Evolutionary conservation across 2,888 invertebrate species (phyloP), one percentile per base, ranked within the genome.

Genomic region (Augiades crinisus): DNA sequence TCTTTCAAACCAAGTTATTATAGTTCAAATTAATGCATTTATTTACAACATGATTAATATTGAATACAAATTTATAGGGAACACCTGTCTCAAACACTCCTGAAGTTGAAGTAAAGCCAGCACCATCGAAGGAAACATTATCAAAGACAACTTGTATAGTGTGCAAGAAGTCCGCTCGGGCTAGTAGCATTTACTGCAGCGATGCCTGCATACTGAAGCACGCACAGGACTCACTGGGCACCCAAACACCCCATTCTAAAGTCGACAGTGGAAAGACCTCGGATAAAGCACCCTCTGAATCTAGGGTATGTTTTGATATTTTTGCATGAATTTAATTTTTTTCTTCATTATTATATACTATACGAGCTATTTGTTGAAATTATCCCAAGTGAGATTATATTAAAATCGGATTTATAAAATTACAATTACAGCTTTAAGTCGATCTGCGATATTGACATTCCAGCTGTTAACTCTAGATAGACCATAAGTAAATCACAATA

Each of bases 181-280:
- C 91, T n/a, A 94, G 93, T 68, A 95, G 95, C 47, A 95, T 97
- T 63, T 98, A 96, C 78, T 98, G 98, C 78, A 95, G 96, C 65
- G 95, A 97, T 67, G 92, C 92, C 22, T 98, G 98, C 74, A 96
- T 98, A 64, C 90, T 95, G 53, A 94, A 94, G 64, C 96, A 97
- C 82, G 96, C 96, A 1, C 94, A 95, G 67, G 94, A 94, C 61
- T 92, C 94, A 0, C 65, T 87, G 19, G 78, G 76, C 19, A 69
- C 56, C 51, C 82, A 74, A 56, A 56, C 56, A 10, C 46, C 70
- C 16, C 58, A 73, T 27, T 54, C 59, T 16, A 83, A 78, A 65
- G 44, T 61, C 22, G 83, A 76, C 21, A 59, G 58, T 12, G 71
- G n/a, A n/a, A n/a, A n/a, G n/a, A n/a, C n/a, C n/a, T n/a, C n/a